Conservation (phyloP, 2,797 vertebrate species). For the Chiroxiphia lanceolata region DNA sequence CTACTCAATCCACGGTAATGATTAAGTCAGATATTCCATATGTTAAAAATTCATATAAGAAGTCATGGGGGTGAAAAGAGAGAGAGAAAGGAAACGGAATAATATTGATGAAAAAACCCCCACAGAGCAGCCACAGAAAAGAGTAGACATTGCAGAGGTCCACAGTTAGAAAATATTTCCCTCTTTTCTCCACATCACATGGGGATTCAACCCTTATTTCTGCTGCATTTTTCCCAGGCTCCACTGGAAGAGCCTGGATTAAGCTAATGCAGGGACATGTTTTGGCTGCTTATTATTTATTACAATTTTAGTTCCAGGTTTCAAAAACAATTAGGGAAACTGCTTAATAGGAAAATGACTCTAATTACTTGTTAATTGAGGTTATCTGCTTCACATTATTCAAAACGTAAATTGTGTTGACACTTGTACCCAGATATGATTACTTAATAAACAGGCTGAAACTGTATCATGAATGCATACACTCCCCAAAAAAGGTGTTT, state of each 20-base stretch:
- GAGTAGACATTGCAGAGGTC: neutral
- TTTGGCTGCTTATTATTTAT: slow-evolving; percentile 64
- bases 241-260: neutral
- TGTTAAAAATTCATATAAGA: neutral
- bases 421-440: slow-evolving; percentile 67
- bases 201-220: neutral
- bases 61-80: neutral
- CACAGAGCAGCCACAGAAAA: neutral
- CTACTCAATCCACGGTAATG: neutral
- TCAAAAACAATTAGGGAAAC: slow-evolving; percentile 73
- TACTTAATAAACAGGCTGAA: slow-evolving; percentile 70
- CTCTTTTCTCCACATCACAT: neutral
- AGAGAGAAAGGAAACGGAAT: neutral
- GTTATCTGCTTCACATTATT: slow-evolving; percentile 70
- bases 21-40: neutral
- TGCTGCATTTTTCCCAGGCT: neutral
- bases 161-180: neutral
- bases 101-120: rapidly evolving
- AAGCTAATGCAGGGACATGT: slow-evolving; percentile 28
- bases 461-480: slow-evolving; percentile 15
- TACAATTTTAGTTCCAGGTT: slow-evolving; percentile 70
- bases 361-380: slow-evolving; percentile 72
- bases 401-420: slow-evolving; percentile 68
- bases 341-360: slow-evolving; percentile 69
- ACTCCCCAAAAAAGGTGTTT: neutral